phyloP scores from a whole-genome alignment of 2,113 vertebrate genomes.

The Solenodon paradoxus region DNA sequence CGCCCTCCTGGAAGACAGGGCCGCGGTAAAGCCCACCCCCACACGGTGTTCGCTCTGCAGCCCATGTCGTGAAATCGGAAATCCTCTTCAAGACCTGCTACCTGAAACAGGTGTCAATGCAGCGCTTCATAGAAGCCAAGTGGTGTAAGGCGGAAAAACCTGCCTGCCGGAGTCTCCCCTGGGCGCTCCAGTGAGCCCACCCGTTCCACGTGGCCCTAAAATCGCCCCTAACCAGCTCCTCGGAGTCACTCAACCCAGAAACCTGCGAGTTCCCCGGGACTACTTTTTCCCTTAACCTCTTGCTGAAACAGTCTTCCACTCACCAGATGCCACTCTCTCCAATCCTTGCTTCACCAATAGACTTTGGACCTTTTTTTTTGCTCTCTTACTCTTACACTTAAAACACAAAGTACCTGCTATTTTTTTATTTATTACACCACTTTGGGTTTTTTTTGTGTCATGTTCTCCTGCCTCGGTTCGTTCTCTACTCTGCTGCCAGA shows the following conservation, averaged over 20 bases:
- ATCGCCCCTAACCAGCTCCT: not conserved
- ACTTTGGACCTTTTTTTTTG: not conserved
- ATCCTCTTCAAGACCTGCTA: no score
- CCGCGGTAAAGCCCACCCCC: no score
- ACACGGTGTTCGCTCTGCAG: no score
- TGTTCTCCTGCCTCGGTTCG: not conserved
- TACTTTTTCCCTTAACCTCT: not conserved
- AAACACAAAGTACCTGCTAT: not conserved
- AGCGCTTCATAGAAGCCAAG: no score
- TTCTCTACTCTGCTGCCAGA: fast-evolving
- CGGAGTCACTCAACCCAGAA: not conserved
- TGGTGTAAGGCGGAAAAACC: no score
- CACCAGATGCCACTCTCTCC: not conserved
- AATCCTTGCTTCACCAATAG: not conserved
- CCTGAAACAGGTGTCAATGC: no score
- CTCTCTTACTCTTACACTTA: not conserved
- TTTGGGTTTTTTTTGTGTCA: not conserved
- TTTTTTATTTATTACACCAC: not conserved
- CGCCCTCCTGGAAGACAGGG: no score
- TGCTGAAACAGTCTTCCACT: not conserved
- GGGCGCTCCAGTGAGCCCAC: not conserved
- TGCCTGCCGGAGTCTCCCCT: not conserved
- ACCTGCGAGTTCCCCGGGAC: not conserved
- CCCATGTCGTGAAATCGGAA: no score
- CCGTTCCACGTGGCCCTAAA: no score